Evolutionary conservation across 2,113 vertebrate genomes (phyloP).

Genomic region (Diadophis punctatus): DNA sequence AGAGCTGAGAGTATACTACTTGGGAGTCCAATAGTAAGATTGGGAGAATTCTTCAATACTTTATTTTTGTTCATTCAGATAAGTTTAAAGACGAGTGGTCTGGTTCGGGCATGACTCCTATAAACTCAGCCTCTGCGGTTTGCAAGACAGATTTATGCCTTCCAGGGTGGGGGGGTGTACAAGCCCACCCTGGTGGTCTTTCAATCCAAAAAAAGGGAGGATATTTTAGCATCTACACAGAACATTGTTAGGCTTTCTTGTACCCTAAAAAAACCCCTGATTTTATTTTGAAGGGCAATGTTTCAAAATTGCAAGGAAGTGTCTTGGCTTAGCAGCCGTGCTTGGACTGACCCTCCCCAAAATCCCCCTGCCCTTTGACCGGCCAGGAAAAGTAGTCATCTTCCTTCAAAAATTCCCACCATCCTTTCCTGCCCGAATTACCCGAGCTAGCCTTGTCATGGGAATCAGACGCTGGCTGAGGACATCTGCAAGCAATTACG

Average conservation of each 20-base stretch:
- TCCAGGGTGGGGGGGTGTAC: neutral
- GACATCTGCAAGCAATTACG: conserved; percentile 70
- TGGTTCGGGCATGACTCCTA: neutral
- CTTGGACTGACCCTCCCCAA: conserved; percentile 10
- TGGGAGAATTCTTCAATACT: neutral
- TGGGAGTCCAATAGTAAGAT: too few relatives aligned
- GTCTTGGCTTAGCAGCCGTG: neutral
- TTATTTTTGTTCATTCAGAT: neutral
- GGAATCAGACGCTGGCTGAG: conserved; percentile 45
- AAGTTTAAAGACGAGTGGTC: neutral
- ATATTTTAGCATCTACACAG: neutral
- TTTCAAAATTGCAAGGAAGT: neutral
- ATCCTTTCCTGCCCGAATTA: conserved; percentile 44
- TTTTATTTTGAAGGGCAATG: neutral
- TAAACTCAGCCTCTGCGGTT: neutral
- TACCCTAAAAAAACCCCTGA: neutral
- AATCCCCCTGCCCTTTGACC: conserved; percentile 44
- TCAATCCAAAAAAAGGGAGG: neutral
- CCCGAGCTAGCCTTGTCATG: conserved; percentile 13
- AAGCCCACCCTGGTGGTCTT: neutral
- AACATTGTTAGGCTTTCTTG: neutral
- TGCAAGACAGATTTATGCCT: neutral
- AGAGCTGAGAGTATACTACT: neutral
- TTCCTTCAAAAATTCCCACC: conserved; percentile 66
- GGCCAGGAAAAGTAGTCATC: conserved; percentile 58